A percentile compares a stretch with the other conserved stretches of the same genome.
Conservation (phyloP, 2,888 invertebrate genomes). For the Marasmarcha lunaedactyla region DNA sequence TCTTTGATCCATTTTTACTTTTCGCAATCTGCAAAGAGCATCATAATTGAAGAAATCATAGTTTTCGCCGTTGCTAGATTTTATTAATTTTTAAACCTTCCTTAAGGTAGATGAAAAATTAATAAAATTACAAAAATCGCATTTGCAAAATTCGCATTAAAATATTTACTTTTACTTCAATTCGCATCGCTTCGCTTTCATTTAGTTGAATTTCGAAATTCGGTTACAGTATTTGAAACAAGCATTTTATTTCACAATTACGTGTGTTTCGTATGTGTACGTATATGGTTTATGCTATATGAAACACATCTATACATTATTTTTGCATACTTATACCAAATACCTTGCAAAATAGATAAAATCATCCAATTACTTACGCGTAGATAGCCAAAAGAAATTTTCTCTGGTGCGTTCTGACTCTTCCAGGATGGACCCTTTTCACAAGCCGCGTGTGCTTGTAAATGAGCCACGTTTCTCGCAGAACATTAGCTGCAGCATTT, state of each 20-base stretch:
- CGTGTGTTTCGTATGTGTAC: neutral
- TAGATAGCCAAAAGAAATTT: constrained; percentile 99
- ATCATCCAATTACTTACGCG: constrained; percentile 91
- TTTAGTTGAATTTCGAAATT: neutral
- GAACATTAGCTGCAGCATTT: constrained; percentile 99
- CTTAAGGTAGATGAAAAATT: too few relatives aligned
- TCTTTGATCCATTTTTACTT: constrained; percentile 99
- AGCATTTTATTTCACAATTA: constrained; percentile 11
- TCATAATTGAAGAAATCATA: too few relatives aligned
- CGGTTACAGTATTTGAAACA: too few relatives aligned
- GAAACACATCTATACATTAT: too few relatives aligned
- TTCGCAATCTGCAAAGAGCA: constrained; percentile 82
- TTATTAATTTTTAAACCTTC: too few relatives aligned
- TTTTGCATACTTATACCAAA: too few relatives aligned
- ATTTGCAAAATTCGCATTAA: too few relatives aligned
- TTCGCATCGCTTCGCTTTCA: neutral
- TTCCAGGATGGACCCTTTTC: constrained; percentile 94
- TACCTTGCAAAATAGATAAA: too few relatives aligned
- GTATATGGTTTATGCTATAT: too few relatives aligned
- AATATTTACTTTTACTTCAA: too few relatives aligned
- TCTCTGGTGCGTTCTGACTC: constrained; percentile 97
- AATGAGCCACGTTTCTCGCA: constrained; percentile 99
- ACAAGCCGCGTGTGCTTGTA: constrained; percentile 99
- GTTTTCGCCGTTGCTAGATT: too few relatives aligned
- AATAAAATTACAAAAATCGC: too few relatives aligned